Evolutionary conservation across 2,113 vertebrate species (phyloP).

Genomic region (Hassar affinis): DNA sequence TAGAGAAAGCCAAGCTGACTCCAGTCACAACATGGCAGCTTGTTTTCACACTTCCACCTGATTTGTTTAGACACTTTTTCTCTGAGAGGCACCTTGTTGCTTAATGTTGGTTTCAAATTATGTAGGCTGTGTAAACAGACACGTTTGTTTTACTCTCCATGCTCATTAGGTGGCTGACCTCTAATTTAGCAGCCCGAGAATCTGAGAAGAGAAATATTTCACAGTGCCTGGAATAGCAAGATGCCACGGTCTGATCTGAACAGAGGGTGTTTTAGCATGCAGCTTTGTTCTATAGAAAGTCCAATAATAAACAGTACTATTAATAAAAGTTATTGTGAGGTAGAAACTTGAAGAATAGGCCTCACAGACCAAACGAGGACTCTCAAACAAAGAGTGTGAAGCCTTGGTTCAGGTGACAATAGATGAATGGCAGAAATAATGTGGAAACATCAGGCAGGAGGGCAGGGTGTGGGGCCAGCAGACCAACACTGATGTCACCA

Average conservation of each 20-base stretch:
- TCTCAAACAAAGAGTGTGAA: conserved; percentile 63
- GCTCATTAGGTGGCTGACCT: conserved; percentile 64
- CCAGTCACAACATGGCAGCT: conserved; percentile 44
- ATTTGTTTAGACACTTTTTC: conserved; percentile 54
- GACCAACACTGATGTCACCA: conserved; percentile 45
- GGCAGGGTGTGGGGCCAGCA: conserved; percentile 43
- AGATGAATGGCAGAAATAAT: conserved; percentile 68
- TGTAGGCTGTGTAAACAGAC: conserved; percentile 60
- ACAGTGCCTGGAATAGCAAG: conserved; percentile 58
- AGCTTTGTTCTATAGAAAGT: conserved; percentile 37
- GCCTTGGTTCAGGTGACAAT: conserved; percentile 66
- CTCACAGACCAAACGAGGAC: conserved; percentile 48
- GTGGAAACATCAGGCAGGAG: conserved; percentile 61
- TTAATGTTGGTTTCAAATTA: conserved; percentile 57
- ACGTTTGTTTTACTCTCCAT: conserved; percentile 61
- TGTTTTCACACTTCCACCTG: conserved; percentile 55
- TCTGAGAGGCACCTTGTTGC: conserved; percentile 25
- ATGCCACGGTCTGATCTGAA: conserved; percentile 59
- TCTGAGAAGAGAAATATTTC: conserved; percentile 38
- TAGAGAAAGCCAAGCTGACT: conserved; percentile 14
- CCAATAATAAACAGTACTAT: conserved; percentile 50
- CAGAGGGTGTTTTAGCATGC: conserved; percentile 13
- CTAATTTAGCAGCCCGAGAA: conserved; percentile 69
- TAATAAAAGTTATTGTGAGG: conserved; percentile 57
- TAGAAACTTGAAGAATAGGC: conserved; percentile 47